phyloP scores from a whole-genome alignment of 2,888 invertebrate genomes.

The Chalcosyrphus nemorum region DNA sequence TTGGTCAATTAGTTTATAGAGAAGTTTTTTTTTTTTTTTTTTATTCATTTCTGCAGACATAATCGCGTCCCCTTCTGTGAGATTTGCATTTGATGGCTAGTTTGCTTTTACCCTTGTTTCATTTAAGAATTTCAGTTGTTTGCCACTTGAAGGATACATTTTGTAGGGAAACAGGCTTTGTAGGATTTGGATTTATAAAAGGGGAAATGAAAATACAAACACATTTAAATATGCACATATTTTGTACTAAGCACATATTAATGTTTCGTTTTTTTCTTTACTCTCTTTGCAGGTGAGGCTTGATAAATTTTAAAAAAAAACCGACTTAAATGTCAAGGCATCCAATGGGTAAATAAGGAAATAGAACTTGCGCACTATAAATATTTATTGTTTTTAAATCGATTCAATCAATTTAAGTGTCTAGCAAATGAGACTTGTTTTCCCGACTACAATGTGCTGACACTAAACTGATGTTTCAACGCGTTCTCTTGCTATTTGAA shows the following conservation, averaged over 20 bases:
- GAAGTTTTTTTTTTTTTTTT: neutral
- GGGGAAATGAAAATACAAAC: neutral
- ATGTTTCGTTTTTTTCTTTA: constrained; percentile 23
- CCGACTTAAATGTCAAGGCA: neutral
- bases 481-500: too few relatives aligned
- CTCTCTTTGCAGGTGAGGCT: constrained; percentile 46
- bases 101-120: constrained; percentile 17
- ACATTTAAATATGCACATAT: neutral
- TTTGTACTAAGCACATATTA: neutral
- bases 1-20: constrained; percentile 14
- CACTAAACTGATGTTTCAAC: too few relatives aligned
- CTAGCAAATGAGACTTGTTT: neutral
- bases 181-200: neutral
- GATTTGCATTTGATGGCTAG: constrained; percentile 3
- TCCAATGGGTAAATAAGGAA: neutral
- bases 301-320: neutral
- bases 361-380: neutral
- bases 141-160: neutral
- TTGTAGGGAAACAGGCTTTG: neutral
- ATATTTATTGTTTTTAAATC: neutral
- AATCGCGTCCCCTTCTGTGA: constrained; percentile 1
- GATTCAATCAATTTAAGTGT: neutral
- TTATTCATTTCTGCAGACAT: neutral
- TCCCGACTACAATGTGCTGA: too few relatives aligned
- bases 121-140: neutral